Percentiles rank a stretch among this genome's conserved stretches.
These are phyloP conservation scores for Oenanthe melanoleuca DNA, from an alignment of 2,113 vertebrate genomes.

Conservation along the genomic window DNA sequence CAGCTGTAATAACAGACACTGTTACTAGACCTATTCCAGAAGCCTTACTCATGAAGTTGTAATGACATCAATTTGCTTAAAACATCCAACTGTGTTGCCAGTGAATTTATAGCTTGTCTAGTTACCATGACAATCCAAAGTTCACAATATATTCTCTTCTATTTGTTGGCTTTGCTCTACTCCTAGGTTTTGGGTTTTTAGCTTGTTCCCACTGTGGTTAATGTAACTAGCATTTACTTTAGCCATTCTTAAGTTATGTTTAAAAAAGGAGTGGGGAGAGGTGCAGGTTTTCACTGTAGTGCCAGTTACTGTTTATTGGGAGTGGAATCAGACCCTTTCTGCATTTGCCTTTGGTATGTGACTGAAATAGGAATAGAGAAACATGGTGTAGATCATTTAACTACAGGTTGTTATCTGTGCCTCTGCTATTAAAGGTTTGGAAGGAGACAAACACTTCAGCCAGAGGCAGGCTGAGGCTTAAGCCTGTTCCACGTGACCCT, in stretches of 20 bases:
- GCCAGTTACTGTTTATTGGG: not conserved
- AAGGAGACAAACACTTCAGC: not conserved
- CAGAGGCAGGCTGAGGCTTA: not conserved
- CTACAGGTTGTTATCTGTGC: not conserved
- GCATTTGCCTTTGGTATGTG: not conserved
- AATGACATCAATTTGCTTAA: slow-evolving; percentile 39
- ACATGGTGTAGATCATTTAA: not conserved
- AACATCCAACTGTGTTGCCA: not conserved
- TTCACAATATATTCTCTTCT: not conserved
- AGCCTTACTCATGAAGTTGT: slow-evolving; percentile 9
- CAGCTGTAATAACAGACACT: slow-evolving; percentile 32
- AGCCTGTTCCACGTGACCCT: not conserved
- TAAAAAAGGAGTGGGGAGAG: not conserved
- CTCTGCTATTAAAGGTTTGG: not conserved
- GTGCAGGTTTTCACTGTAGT: not conserved
- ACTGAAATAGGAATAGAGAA: not conserved
- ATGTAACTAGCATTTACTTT: not conserved
- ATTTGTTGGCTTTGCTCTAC: not conserved
- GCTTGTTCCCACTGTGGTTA: not conserved
- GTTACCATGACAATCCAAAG: not conserved
- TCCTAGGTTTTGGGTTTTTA: not conserved
- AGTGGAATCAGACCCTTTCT: not conserved
- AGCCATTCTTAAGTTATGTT: not conserved
- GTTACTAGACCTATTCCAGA: not conserved
- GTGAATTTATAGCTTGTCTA: slow-evolving; percentile 12